Conservation (phyloP, 2,113 vertebrate genomes). For the Meriones unguiculatus region DNA sequence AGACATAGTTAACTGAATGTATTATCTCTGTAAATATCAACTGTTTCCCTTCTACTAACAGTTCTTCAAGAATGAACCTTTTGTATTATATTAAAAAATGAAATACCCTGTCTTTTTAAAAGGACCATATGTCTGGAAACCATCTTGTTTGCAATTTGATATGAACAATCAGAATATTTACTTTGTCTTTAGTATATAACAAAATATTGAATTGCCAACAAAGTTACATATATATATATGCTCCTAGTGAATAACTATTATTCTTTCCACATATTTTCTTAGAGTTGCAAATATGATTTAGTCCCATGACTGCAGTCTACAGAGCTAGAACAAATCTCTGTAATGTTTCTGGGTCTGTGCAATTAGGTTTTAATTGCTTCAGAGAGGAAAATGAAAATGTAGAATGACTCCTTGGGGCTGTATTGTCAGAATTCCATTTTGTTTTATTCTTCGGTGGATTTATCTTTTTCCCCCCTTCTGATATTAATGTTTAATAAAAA, state of each 20-base stretch:
- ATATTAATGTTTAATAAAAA: not conserved
- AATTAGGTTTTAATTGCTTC: constrained; percentile 23
- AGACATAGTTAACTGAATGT: not conserved
- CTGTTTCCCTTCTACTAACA: not conserved
- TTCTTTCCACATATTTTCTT: constrained; percentile 14
- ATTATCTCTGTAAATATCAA: constrained; percentile 43
- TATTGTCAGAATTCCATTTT: not conserved
- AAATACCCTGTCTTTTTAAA: not conserved
- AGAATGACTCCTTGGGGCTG: not conserved
- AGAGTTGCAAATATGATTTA: constrained; percentile 69
- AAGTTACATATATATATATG: not conserved
- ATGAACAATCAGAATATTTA: constrained; percentile 65
- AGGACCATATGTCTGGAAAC: not conserved
- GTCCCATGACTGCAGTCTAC: constrained; percentile 83
- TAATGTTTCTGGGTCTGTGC: constrained; percentile 79
- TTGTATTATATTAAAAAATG: not conserved
- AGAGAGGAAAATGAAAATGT: constrained; percentile 73
- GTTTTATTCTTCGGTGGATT: constrained; percentile 37
- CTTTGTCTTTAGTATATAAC: not conserved
- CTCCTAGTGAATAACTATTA: constrained; percentile 65
- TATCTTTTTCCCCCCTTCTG: not conserved
- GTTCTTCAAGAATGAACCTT: constrained; percentile 17
- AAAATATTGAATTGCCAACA: constrained; percentile 44
- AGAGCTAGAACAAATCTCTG: constrained; percentile 81
- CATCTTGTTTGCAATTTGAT: constrained; percentile 73